Percentiles rank a stretch among this genome's conserved stretches.
These are phyloP conservation scores for Pseudotriccus pelzelni DNA, from an alignment of 2,797 vertebrate genomes.

Conservation along the genomic window DNA sequence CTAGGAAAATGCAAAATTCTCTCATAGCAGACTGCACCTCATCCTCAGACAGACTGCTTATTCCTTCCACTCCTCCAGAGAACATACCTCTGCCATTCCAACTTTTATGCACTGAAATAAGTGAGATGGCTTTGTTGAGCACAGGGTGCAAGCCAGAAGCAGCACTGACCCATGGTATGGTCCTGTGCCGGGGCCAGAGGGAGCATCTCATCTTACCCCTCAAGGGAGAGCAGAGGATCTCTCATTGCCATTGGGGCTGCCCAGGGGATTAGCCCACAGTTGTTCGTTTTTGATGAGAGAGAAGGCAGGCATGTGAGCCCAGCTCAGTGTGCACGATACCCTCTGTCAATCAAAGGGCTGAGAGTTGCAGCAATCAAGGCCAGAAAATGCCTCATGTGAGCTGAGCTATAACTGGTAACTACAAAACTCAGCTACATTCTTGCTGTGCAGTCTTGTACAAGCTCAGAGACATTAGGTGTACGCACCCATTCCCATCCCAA, in stretches of 20 bases:
- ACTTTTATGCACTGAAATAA: background rate
- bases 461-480: background rate
- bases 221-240: background rate
- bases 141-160: background rate
- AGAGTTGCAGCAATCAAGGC: background rate
- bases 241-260: background rate
- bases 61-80: background rate
- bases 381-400: background rate
- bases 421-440: background rate
- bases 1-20: background rate
- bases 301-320: background rate
- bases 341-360: conserved; percentile 1
- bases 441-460: background rate
- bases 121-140: background rate
- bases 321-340: background rate
- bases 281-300: conserved; percentile 10
- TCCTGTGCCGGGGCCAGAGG: background rate
- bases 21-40: background rate
- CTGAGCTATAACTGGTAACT: conserved; percentile 13
- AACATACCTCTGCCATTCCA: background rate
- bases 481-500: background rate
- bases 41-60: background rate
- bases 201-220: conserved; percentile 14
- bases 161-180: background rate
- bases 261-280: conserved; percentile 39